Percentiles rank a stretch among this genome's conserved stretches.
These are phyloP conservation scores for Siniperca obscura DNA, from an alignment of 2,797 vertebrate genomes.

Conservation along the genomic window DNA sequence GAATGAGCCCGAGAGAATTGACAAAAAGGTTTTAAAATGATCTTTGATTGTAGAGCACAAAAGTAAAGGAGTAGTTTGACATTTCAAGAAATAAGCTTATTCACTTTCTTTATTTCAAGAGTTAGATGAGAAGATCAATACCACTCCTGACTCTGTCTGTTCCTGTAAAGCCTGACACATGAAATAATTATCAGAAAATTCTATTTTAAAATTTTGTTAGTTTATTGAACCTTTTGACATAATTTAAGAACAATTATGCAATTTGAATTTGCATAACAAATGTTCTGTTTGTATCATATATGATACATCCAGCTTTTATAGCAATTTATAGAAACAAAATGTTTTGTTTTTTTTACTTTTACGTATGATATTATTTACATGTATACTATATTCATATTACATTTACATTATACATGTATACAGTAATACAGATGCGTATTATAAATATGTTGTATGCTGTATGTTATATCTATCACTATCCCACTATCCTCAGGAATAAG, in stretches of 20 bases:
- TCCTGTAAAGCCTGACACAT: background rate
- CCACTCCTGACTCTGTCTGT: background rate
- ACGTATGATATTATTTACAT: background rate
- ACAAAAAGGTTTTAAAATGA: conserved; percentile 23
- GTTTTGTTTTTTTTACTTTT: no score
- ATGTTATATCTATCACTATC: background rate
- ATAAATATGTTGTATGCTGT: background rate
- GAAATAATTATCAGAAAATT: background rate
- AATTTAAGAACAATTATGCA: background rate
- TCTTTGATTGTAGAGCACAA: background rate
- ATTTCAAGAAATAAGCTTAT: conserved; percentile 1
- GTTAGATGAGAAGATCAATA: background rate
- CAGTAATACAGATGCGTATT: background rate
- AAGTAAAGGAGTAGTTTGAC: background rate
- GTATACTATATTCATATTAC: background rate
- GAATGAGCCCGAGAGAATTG: conserved; percentile 12
- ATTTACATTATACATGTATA: no score
- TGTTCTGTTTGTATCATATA: background rate
- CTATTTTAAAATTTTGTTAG: no score
- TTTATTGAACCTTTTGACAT: background rate
- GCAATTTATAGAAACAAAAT: background rate
- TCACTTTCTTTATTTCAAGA: background rate
- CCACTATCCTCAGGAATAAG: background rate
- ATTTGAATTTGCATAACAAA: no score
- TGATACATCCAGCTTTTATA: no score